Evolutionary conservation across 2,888 invertebrate species (phyloP).

Genomic region (Caenorhabditis doughertyi): DNA sequence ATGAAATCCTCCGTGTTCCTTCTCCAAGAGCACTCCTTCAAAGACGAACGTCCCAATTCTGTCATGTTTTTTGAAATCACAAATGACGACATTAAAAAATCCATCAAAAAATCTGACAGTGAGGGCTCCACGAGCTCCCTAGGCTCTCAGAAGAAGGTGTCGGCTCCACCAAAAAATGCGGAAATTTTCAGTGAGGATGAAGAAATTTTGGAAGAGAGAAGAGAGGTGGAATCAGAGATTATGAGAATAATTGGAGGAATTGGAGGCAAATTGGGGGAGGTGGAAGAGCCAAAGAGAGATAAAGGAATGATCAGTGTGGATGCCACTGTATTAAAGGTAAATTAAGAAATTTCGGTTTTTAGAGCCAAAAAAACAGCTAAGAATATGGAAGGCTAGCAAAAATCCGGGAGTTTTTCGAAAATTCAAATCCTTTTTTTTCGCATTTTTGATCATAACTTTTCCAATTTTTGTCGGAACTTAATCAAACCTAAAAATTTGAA

Average conservation of each 20-base stretch:
- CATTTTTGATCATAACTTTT: not conserved
- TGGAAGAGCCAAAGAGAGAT: not conserved
- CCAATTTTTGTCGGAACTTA: not conserved
- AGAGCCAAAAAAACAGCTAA: not conserved
- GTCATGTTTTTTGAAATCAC: conserved; percentile 57
- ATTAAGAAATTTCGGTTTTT: not conserved
- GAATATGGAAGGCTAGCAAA: not conserved
- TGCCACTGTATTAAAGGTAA: conserved; percentile 28
- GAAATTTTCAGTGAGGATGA: conserved; percentile 36
- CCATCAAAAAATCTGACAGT: conserved; percentile 20
- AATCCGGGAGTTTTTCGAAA: not conserved
- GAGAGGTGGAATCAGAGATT: conserved; percentile 24
- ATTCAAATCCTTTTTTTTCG: not conserved
- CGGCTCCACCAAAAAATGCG: conserved; percentile 30
- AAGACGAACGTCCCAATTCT: conserved; percentile 40
- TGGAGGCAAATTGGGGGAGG: conserved; percentile 8
- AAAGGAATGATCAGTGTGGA: conserved; percentile 41
- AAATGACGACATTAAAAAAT: conserved; percentile 42
- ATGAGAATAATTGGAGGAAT: conserved; percentile 4
- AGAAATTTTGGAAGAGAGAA: conserved; percentile 40
- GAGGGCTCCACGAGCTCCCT: conserved; percentile 24
- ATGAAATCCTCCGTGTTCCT: conserved; percentile 14
- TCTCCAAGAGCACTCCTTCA: conserved; percentile 41
- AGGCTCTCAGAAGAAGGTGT: conserved; percentile 20
- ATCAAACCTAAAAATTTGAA: not conserved